Base-by-base conservation (phyloP, 2,888 invertebrate genomes). In the Mechanitis messenoides region DNA sequence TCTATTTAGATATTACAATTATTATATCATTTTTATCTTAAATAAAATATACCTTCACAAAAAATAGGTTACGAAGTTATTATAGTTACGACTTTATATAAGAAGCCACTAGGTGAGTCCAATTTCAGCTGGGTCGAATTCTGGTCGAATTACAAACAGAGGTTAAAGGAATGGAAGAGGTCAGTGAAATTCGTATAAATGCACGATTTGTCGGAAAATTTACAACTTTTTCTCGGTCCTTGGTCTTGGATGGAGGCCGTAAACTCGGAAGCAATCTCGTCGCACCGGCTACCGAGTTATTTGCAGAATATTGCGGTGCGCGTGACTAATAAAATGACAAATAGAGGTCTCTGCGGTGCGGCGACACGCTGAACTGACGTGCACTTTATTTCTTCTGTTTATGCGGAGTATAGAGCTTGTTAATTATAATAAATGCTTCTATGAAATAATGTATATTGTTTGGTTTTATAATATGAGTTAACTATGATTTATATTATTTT, bases 321-420 rank as follows among this genome's bases (percentile, higher is more conserved):
- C 78, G 80, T 80, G 81, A 83, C 86, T 87, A 87, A 88, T 87
- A 87, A 87, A 87, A 87, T 87, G 86, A 87, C 86, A 87, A 86
- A 87, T 87, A 83, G 83, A 78, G 79, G 72, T 77, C 78, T n/a
- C 73, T 76, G 72, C 70, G 70, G 65, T 67, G 68, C 72, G 72
- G 54, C 73, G 75, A 80, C 80, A 78, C 75, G 77, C 73, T 65
- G 77, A 64, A 68, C 69, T 71, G 64, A 68, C 72, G 74, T 71
- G 70, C 70, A 73, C 71, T 71, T 69, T 75, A 75, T 74, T 62
- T 64, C 55, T 56, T 60, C 47, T 28, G 20, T 7, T 20, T 47
- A 47, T n/a, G 7, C 47, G n/a, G 28, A 47, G 20, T 6, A 2
- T 42, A 5, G 9, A 42, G 7, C 9, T 42, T 42, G 42, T 42